Evolutionary conservation across 2,113 vertebrate species (phyloP), one percentile per base, ranked within the genome.

Genomic region (Cynoglossus semilaevis): DNA sequence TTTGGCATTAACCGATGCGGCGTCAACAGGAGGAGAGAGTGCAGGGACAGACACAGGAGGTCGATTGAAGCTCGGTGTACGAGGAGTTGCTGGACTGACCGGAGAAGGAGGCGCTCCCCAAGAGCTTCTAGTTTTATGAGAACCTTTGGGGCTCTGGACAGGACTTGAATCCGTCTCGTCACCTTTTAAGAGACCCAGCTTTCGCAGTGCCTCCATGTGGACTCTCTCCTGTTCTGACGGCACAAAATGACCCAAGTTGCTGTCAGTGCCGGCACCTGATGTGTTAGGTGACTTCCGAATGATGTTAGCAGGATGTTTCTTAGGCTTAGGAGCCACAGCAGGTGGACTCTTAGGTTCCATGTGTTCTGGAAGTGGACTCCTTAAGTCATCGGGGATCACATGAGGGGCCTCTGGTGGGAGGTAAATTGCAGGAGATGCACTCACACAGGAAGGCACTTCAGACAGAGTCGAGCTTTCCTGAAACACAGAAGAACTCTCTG

Each of bases 291-390:
- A 92, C 71, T 92, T 97, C 56, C 97, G 70, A 44, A 94, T 60
- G 12, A 98, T 98, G 60, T 94, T 95, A 0, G 94, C 82, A 0
- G 96, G 95, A 67, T 97, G 55, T 68, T 87, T 94, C 47, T 94
- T 92, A 0, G 94, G 92, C 62, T 96, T 98, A 1, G 94, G 92
- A 8, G 93, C 92, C 48, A 91, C 90, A 4, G 79, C 88, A 1
- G 92, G 92, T 6, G 94, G 93, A 47, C 84, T 90, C 89, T 76
- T 16, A 48, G 81, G 38, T 53, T 92, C 84, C 43, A 9, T 0
- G 0, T 51, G 8, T 6, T 90, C 87, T 7, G 67, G 47, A 5
- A 8, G 40, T 14, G 48, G 53, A 54, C 1, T 51, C 6, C 58
- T 12, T 6, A 51, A 15, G 43, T 2, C 11, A 12, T 12, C 81